Evolutionary conservation across 1,140 invertebrate genomes (phyloP).

Genomic region (Drosophila repletoides): DNA sequence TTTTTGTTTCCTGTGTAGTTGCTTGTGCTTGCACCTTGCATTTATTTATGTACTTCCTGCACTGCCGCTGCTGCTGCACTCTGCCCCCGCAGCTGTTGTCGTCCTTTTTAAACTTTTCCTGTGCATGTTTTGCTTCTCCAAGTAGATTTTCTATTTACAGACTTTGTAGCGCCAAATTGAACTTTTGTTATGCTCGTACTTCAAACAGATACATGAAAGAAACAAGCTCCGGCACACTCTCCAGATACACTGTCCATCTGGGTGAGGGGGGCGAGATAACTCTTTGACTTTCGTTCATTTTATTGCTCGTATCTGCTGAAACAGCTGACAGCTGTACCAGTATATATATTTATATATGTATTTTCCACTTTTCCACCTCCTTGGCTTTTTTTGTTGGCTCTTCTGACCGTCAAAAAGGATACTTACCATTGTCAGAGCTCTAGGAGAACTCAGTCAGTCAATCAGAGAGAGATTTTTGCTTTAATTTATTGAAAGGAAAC

Average conservation of each 20-base stretch:
- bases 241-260: conserved; percentile 17
- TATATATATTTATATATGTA: no score
- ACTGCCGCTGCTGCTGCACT: conserved; percentile 47
- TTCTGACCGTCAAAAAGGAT: conserved; percentile 34
- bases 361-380: conserved; percentile 26
- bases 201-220: conserved; percentile 13
- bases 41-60: conserved; percentile 66
- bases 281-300: conserved; percentile 39
- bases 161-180: conserved; percentile 79
- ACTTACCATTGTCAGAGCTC: conserved; percentile 7
- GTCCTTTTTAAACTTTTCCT: conserved; percentile 34
- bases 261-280: no score
- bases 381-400: no score
- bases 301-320: conserved; percentile 35
- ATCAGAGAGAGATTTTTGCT: conserved; percentile 16
- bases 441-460: conserved; percentile 16
- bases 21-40: conserved; percentile 36
- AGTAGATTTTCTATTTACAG: conserved; percentile 69
- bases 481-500: conserved; percentile 27
- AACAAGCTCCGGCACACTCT: neutral
- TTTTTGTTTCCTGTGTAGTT: no score
- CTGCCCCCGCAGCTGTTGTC: conserved; percentile 7
- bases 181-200: conserved; percentile 72
- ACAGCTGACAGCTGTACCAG: conserved; percentile 47
- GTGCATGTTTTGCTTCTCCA: conserved; percentile 64